A percentile compares a stretch with the other conserved stretches of the same genome.
Evolutionary conservation across 2,113 vertebrate species (phyloP).

Genomic region (Heterocephalus glaber): DNA sequence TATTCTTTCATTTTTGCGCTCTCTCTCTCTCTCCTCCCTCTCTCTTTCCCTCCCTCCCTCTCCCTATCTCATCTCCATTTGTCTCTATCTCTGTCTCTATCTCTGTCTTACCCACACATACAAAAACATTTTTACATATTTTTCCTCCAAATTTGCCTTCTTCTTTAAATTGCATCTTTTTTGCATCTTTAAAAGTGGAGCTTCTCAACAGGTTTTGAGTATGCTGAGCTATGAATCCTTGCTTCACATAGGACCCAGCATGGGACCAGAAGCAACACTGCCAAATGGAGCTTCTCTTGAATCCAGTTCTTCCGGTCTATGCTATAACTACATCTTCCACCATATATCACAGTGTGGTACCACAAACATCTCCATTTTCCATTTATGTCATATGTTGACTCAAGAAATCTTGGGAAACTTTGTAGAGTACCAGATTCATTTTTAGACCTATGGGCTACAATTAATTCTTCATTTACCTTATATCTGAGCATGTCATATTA

Average conservation of each 20-base stretch:
- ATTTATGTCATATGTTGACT: neutral
- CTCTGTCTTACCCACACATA: neutral
- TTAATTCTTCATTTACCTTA: neutral
- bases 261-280: neutral
- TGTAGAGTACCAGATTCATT: neutral
- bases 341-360: neutral
- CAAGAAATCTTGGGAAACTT: neutral
- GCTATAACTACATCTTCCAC: neutral
- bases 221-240: neutral
- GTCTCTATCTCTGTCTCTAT: neutral
- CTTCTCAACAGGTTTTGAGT: neutral
- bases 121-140: neutral
- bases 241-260: accelerated
- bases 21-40: neutral
- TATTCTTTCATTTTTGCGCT: neutral
- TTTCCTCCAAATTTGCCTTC: neutral
- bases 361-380: neutral
- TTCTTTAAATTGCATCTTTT: neutral
- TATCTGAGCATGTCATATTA: neutral
- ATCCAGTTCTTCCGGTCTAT: accelerated
- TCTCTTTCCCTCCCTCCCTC: no score
- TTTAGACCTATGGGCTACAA: neutral
- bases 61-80: no score
- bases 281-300: neutral
- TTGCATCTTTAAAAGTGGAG: neutral